Base-by-base conservation (phyloP, 2,113 vertebrate genomes). In the Nycticryphes semicollaris region DNA sequence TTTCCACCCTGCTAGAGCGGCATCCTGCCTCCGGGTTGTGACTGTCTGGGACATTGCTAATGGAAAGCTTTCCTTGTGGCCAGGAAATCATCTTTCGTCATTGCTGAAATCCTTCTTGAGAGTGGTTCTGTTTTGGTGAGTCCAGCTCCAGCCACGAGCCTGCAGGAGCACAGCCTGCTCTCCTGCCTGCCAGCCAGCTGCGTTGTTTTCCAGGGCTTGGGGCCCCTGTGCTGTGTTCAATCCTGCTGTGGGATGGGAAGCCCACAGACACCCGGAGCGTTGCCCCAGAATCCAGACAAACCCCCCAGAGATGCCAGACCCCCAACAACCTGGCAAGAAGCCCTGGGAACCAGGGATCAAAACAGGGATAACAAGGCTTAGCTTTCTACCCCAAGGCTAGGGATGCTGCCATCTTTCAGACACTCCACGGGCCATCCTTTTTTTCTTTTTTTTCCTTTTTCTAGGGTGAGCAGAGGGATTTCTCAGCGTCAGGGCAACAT, bases 371-470 rank as follows among this genome's bases (percentile, higher is more conserved):
- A 78, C 63, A 60, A 84, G 63, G 73, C 47, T 89, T 63, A 83
- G 90, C 72, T 90, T 90, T 87, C 87, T 69, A 64, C 56, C 87
- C 72, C 33, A 78, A 69, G 90, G 82, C 72, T 74, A 43, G 23
- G 86, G 84, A 64, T 89, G 87, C 84, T 95, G 91, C 94, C 89
- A 50, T 96, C 83, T 86, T 94, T 77, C 92, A 96, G 72, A 77
- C 5, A 5, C 50, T 86, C 63, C 59, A 24, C 0, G 0, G 30
- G 59, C 67, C 0, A 0, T 66, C 50, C 3, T 56, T 57, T 28
- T 64, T 47, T 68, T 64, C 35, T 48, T 68, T 64, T 39, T 37
- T 35, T n/a, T 12, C 6, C 4, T 48, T 50, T 68, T 93, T 67
- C 53, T 68, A 53, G 13, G 51, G 9, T 2, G 9, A 94, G 83